Conservation (phyloP, 2,113 vertebrate species). For the Pycnonotus jocosus region DNA sequence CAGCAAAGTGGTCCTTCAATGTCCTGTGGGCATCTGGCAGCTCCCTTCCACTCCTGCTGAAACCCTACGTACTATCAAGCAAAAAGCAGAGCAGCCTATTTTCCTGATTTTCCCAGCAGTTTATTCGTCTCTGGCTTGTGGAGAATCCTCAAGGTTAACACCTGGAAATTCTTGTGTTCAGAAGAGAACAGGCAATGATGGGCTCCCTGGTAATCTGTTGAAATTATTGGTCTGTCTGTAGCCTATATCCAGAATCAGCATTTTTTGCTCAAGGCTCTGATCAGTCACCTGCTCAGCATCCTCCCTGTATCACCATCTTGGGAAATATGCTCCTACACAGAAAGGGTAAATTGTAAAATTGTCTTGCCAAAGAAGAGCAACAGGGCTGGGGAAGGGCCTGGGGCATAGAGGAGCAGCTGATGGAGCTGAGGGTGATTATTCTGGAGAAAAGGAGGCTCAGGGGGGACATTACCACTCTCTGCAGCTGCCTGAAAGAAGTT, state of each 20-base stretch:
- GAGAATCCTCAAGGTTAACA: not conserved
- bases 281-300: not conserved
- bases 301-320: not conserved
- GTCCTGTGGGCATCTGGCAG: not conserved
- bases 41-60: not conserved
- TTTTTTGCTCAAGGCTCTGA: not conserved
- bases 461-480: not conserved
- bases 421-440: not conserved
- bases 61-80: not conserved
- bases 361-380: not conserved
- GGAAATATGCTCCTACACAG: not conserved
- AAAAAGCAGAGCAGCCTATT: not conserved
- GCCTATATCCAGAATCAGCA: not conserved
- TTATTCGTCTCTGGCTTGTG: not conserved
- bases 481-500: not conserved
- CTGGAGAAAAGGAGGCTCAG: not conserved
- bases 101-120: not conserved
- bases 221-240: not conserved
- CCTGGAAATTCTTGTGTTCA: not conserved
- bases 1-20: not conserved
- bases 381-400: rapidly evolving
- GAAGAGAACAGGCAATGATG: not conserved
- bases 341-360: not conserved
- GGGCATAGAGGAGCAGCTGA: not conserved
- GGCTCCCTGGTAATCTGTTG: not conserved